Evolutionary conservation across 2,797 vertebrate genomes (phyloP).

Genomic region (Rhabdomys pumilio): DNA sequence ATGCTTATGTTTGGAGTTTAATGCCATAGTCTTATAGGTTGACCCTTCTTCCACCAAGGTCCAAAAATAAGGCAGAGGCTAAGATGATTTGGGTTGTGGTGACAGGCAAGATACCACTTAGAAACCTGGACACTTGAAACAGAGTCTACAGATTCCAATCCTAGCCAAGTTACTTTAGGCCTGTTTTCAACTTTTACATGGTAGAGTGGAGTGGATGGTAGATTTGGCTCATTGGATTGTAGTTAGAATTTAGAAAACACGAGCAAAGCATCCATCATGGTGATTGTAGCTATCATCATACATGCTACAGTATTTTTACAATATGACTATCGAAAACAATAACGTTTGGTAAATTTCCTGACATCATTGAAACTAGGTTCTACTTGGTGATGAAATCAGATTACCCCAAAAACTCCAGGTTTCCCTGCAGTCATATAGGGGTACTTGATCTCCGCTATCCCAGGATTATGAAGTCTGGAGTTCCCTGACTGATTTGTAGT

Average conservation of each 20-base stretch:
- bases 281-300: not conserved
- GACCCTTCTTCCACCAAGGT: not conserved
- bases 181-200: not conserved
- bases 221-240: not conserved
- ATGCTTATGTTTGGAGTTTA: not conserved
- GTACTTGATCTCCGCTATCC: not conserved
- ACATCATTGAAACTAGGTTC: not conserved
- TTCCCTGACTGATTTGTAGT: not conserved
- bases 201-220: not conserved
- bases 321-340: not conserved
- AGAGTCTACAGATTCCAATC: not conserved
- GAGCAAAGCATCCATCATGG: not conserved
- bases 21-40: not conserved
- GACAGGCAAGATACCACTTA: slow-evolving; percentile 20
- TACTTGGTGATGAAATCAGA: not conserved
- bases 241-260: not conserved
- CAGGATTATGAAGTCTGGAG: not conserved
- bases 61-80: not conserved
- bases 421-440: not conserved
- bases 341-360: not conserved
- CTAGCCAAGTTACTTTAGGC: not conserved
- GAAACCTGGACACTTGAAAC: not conserved
- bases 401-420: not conserved
- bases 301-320: not conserved
- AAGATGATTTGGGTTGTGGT: not conserved